Percentiles rank a stretch among this genome's conserved stretches.
These are phyloP conservation scores for Stenichneumon culpator DNA, from an alignment of 2,888 invertebrate genomes.

Conservation along the genomic window DNA sequence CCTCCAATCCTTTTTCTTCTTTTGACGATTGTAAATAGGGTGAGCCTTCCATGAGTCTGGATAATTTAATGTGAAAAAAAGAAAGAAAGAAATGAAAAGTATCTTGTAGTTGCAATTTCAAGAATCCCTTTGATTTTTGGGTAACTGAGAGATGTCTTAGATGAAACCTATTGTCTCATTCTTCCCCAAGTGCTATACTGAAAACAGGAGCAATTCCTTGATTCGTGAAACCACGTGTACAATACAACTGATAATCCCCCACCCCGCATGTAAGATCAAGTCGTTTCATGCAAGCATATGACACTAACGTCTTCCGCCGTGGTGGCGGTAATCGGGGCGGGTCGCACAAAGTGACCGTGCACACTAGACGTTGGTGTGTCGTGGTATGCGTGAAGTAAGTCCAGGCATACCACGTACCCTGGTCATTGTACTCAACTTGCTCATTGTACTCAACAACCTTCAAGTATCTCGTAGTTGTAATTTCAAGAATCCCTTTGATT, in stretches of 20 bases:
- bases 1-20: too few species aligned
- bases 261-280: slow-evolving; percentile 40
- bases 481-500: not conserved
- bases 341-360: slow-evolving; percentile 38
- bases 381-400: slow-evolving; percentile 22
- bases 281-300: slow-evolving; percentile 49
- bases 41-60: too few species aligned
- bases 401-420: not conserved
- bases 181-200: not conserved
- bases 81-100: too few species aligned
- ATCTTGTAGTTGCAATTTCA: too few species aligned
- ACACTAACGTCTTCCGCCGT: slow-evolving; percentile 53
- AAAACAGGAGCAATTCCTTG: not conserved
- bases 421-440: too few species aligned
- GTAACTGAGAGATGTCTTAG: not conserved
- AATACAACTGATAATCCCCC: slow-evolving; percentile 46
- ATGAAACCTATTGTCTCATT: not conserved
- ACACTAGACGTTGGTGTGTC: slow-evolving; percentile 26
- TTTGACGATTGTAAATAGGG: too few species aligned
- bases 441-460: not conserved
- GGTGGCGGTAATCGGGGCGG: slow-evolving; percentile 45
- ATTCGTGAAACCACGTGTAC: slow-evolving; percentile 50
- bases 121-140: not conserved
- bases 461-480: too few species aligned
- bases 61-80: too few species aligned